Conservation (phyloP, 2,888 invertebrate genomes). For the Drosophila tanythrix region DNA sequence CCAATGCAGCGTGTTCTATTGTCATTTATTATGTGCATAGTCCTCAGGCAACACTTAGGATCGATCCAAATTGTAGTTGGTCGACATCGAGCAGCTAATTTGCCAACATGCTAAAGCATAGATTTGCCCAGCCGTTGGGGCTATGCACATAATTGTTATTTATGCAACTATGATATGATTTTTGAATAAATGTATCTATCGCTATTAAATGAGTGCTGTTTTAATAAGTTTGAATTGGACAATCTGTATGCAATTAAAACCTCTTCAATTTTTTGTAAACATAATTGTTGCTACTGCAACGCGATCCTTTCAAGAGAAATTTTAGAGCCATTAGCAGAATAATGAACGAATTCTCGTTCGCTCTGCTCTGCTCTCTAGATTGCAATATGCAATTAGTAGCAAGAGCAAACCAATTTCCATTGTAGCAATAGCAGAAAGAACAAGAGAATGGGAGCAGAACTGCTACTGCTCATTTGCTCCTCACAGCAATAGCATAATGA, state of each 20-base stretch:
- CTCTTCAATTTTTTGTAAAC: not conserved
- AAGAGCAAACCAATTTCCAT: too few species aligned
- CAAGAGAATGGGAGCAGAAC: not conserved
- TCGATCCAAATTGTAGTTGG: not conserved
- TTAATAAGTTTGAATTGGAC: not conserved
- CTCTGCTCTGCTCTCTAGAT: not conserved
- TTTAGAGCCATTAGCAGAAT: not conserved
- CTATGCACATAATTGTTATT: slow-evolving; percentile 66
- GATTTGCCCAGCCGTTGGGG: slow-evolving; percentile 1
- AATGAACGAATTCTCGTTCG: not conserved
- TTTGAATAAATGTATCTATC: slow-evolving; percentile 77
- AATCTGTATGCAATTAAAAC: not conserved
- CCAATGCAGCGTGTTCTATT: slow-evolving; percentile 32
- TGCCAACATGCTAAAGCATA: not conserved
- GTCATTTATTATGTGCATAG: slow-evolving; percentile 53
- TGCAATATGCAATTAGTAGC: not conserved
- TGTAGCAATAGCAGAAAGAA: not conserved
- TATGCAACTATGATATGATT: slow-evolving; percentile 75
- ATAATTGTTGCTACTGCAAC: too few species aligned
- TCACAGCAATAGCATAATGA: not conserved
- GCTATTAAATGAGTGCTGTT: slow-evolving; percentile 50
- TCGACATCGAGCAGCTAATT: not conserved
- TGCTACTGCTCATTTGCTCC: not conserved
- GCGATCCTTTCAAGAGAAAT: not conserved
- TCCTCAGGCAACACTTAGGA: slow-evolving; percentile 1